Evolutionary conservation across 2,113 vertebrate genomes (phyloP), one percentile per base, ranked within the genome.

Genomic region (Rhea americana): DNA sequence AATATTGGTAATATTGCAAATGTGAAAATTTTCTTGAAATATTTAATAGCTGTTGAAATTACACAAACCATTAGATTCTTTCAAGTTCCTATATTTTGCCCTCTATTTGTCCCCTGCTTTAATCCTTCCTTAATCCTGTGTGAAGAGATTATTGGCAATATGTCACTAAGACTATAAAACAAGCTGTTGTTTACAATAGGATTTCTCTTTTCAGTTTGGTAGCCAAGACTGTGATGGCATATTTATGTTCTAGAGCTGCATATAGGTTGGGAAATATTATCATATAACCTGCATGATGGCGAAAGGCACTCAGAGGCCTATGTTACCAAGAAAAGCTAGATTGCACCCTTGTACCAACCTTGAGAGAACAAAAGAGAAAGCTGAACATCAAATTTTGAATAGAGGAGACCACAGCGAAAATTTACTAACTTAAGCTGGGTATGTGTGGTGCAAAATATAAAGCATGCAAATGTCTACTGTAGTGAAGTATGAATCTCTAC

Each of bases 81-180:
- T 62, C 18, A 45, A 66, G 7, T 63, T 66, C 5, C 55, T 72
- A 21, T 48, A 8, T 84, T 89, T 91, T 95, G 95, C 87, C 97
- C 96, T 98, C 70, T 89, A 71, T 96, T 89, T 97, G 97, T 93
- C 96, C 97, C 91, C 82, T 89, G 10, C 55, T 88, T 87, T 98
- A 97, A 98, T 97, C 94, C 73, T 65, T 88, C 53, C 37, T 73
- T 97, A 97, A 97, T 97, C 94, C 66, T 70, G 1, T 48, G 70
- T 95, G 94, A 97, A 93, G 92, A 89, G 96, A 96, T 97, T 94
- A 95, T 85, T 85, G 20, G 28, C 70, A 89, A 47, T 62, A 35
- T 91, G 90, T 96, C 91, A 62, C 86, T 92, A 89, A 84, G 89
- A 91, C 47, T 59, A 94, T 85, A 39, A 48, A 82, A 82, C 93